These are phyloP conservation scores for Sisyra nigra DNA, from an alignment of 2,888 invertebrate genomes.

Conservation along the genomic window DNA sequence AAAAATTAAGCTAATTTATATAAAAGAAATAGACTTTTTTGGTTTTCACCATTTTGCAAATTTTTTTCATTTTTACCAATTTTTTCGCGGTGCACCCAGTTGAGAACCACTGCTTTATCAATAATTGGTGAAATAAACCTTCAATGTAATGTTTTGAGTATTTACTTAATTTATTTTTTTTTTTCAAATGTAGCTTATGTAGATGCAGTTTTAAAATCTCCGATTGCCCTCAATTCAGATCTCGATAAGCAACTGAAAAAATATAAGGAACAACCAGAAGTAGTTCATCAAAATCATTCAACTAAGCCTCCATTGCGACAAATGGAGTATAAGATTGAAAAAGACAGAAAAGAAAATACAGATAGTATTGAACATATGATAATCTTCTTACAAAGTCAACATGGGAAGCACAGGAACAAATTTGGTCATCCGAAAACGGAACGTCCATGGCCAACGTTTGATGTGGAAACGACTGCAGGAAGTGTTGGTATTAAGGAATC, in stretches of 20 bases:
- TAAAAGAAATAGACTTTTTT: too few relatives aligned
- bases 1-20: too few relatives aligned
- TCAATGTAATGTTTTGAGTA: too few relatives aligned
- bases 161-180: too few relatives aligned
- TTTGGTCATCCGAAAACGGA: background rate
- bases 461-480: background rate
- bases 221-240: constrained; percentile 5
- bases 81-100: too few relatives aligned
- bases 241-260: constrained; percentile 1
- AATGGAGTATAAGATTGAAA: background rate
- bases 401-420: background rate
- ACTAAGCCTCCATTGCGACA: background rate
- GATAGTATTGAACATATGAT: constrained; percentile 9
- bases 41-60: too few relatives aligned
- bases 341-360: background rate
- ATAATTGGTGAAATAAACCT: too few relatives aligned
- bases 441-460: background rate
- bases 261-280: background rate
- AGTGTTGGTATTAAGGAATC: background rate
- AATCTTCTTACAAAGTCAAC: constrained; percentile 3
- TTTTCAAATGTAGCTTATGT: constrained; percentile 8
- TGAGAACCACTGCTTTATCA: too few relatives aligned
- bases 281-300: background rate
- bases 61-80: too few relatives aligned
- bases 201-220: constrained; percentile 6